These are phyloP conservation scores for Melanotaenia nigrans DNA, from an alignment of 2,797 vertebrate species.

Conservation along the genomic window DNA sequence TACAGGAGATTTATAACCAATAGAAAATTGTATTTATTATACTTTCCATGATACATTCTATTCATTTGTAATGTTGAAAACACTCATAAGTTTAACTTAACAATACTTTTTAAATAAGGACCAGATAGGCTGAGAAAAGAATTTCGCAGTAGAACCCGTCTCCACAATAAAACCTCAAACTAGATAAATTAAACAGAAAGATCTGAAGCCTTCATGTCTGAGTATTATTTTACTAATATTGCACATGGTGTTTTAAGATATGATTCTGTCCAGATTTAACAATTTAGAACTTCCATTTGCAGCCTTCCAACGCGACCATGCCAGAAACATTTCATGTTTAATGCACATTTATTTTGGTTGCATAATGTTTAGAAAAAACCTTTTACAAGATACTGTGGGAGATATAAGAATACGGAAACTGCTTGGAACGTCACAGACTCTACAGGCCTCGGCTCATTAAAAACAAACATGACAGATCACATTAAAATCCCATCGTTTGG, in stretches of 20 bases:
- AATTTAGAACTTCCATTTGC: constrained; percentile 56
- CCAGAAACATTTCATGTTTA: constrained; percentile 80
- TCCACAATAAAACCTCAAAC: constrained; percentile 80
- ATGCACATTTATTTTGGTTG: constrained; percentile 91
- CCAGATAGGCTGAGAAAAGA: constrained; percentile 70
- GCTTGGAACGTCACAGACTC: constrained; percentile 68
- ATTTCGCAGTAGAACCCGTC: constrained; percentile 67
- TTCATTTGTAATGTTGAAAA: constrained; percentile 83
- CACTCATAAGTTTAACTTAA: constrained; percentile 86
- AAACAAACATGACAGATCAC: constrained; percentile 56
- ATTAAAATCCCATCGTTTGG: no score
- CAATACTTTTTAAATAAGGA: constrained; percentile 83
- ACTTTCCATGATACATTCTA: constrained; percentile 88
- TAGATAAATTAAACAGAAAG: constrained; percentile 77
- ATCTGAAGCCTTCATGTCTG: constrained; percentile 80
- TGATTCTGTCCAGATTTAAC: constrained; percentile 72
- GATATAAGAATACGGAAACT: constrained; percentile 79
- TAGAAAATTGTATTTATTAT: constrained; percentile 87
- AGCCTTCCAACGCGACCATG: constrained; percentile 12
- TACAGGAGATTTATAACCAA: constrained; percentile 84
- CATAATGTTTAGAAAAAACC: constrained; percentile 86
- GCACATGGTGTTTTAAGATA: constrained; percentile 81
- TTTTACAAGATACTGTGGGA: constrained; percentile 84
- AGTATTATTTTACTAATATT: constrained; percentile 81
- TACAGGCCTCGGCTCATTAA: constrained; percentile 69